Conservation (phyloP, 2,113 vertebrate species). For the Chauna torquata region DNA sequence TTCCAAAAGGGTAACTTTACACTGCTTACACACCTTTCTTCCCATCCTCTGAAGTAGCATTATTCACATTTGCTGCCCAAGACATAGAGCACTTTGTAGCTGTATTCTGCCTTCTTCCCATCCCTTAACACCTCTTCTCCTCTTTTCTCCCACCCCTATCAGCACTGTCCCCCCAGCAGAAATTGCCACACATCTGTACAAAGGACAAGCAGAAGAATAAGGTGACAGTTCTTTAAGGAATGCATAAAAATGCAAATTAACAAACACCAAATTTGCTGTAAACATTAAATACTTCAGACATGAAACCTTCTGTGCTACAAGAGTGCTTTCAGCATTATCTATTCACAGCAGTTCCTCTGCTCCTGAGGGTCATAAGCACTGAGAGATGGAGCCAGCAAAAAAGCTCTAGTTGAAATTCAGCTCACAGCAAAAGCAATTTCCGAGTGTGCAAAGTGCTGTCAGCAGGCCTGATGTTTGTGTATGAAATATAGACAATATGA, state of each 20-base stretch:
- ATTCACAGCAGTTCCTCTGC: conserved; percentile 84
- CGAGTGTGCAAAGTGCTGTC: conserved; percentile 95
- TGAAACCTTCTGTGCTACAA: conserved; percentile 70
- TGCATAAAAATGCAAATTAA: conserved; percentile 77
- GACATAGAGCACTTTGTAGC: not conserved
- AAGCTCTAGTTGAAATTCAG: conserved; percentile 94
- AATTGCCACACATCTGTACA: conserved; percentile 53
- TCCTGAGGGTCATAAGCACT: conserved; percentile 81
- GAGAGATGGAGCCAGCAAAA: conserved; percentile 73
- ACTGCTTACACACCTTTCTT: conserved; percentile 33
- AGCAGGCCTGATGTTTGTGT: conserved; percentile 94
- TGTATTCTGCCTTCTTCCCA: conserved; percentile 19
- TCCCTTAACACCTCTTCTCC: conserved; percentile 19
- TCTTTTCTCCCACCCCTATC: not conserved
- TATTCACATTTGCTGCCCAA: conserved; percentile 44
- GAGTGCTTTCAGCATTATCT: conserved; percentile 80
- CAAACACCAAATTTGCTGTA: conserved; percentile 75
- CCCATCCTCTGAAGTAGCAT: conserved; percentile 3
- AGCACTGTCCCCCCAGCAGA: not conserved
- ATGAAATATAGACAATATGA: conserved; percentile 96
- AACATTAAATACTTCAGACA: conserved; percentile 72
- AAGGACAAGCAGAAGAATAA: conserved; percentile 52
- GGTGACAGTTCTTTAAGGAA: conserved; percentile 71
- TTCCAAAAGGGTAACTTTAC: not conserved
- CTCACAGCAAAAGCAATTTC: conserved; percentile 97